Percentiles rank a stretch among this genome's conserved stretches.
phyloP scores from a whole-genome alignment of 2,888 invertebrate genomes.

The Lysandra bellargus region DNA sequence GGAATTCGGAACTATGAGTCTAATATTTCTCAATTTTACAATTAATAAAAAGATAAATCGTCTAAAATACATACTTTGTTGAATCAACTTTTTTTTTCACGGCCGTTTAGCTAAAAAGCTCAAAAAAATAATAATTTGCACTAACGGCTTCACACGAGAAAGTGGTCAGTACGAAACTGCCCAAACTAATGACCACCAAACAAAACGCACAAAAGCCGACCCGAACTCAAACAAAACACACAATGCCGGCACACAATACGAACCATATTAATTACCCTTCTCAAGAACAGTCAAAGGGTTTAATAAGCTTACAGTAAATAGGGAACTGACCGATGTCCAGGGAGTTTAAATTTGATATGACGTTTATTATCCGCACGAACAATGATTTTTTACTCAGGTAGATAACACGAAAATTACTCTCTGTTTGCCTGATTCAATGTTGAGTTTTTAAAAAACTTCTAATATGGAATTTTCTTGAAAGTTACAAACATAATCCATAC shows the following conservation, averaged over 20 bases:
- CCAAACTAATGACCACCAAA: slow-evolving; percentile 74
- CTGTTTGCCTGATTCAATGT: not conserved
- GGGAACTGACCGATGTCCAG: slow-evolving; percentile 66
- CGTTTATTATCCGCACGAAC: slow-evolving; percentile 49
- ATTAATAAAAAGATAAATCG: no score
- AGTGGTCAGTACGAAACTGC: slow-evolving; percentile 69
- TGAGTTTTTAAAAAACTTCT: not conserved
- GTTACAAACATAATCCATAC: no score
- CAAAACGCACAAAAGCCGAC: slow-evolving; percentile 63
- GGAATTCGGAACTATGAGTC: no score
- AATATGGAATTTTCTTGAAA: no score
- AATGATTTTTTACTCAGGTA: not conserved
- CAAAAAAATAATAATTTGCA: slow-evolving; percentile 2
- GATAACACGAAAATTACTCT: not conserved
- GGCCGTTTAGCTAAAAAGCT: not conserved
- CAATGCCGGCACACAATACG: slow-evolving; percentile 72
- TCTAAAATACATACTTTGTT: no score
- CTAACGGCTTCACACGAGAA: slow-evolving; percentile 49
- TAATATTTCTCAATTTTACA: no score
- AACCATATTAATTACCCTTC: slow-evolving; percentile 76
- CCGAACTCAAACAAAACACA: slow-evolving; percentile 59
- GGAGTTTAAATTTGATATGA: slow-evolving; percentile 62
- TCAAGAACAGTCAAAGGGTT: slow-evolving; percentile 67
- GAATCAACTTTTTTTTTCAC: not conserved
- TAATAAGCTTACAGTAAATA: slow-evolving; percentile 78